These are phyloP conservation scores for Brachionus rotundiformis DNA, from an alignment of 1,140 invertebrate species.

Conservation along the genomic window DNA sequence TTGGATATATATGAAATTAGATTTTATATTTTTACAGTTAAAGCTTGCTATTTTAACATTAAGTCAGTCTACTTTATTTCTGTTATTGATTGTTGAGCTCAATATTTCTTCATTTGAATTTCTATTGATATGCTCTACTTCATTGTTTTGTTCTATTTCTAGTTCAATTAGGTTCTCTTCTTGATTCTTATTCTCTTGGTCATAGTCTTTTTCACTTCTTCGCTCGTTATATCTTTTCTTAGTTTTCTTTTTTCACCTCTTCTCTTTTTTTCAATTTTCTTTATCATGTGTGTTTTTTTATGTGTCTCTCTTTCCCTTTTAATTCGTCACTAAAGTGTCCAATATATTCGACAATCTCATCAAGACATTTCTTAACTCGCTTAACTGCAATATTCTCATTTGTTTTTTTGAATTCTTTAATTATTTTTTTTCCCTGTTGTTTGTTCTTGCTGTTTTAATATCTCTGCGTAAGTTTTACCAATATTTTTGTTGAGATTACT, in stretches of 20 bases:
- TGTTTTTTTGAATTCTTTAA: not conserved
- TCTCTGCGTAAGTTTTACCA: constrained; percentile 11
- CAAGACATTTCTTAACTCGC: not conserved
- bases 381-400: not conserved
- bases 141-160: not conserved
- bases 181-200: not conserved
- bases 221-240: not conserved
- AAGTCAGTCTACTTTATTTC: not conserved
- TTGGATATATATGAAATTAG: not conserved
- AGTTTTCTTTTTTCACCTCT: not conserved
- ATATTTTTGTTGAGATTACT: not conserved
- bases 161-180: constrained; percentile 21
- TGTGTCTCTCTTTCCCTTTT: not conserved
- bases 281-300: not conserved
- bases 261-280: not conserved
- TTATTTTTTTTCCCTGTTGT: not conserved
- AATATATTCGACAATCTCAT: not conserved
- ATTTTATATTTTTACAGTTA: constrained; percentile 14
- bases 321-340: not conserved
- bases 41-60: not conserved
- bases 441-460: not conserved
- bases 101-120: not conserved
- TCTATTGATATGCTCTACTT: not conserved
- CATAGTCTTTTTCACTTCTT: not conserved
- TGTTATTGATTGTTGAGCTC: not conserved